phyloP scores from a whole-genome alignment of 1,140 invertebrate species.

The Lamellibrachia luymesi region DNA sequence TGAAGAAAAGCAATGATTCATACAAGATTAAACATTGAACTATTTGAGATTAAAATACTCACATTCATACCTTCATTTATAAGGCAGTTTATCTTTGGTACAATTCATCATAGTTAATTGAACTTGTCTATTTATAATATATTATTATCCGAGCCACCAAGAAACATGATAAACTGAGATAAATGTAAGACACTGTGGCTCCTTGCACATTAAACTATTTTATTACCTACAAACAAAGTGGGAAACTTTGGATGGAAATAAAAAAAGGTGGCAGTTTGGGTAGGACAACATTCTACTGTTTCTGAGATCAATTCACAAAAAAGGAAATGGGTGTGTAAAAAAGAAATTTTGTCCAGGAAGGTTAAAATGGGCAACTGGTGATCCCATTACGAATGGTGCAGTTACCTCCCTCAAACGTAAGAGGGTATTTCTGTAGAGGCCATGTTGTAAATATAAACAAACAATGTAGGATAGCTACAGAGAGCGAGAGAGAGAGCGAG shows the following conservation, averaged over 20 bases:
- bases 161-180: neutral
- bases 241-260: neutral
- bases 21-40: neutral
- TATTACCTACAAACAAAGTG: neutral
- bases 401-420: neutral
- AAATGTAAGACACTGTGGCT: neutral
- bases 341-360: neutral
- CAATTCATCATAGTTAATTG: neutral
- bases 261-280: neutral
- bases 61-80: neutral
- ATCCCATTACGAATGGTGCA: neutral
- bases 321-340: neutral
- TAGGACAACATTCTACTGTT: neutral
- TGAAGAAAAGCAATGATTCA: neutral
- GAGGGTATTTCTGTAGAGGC: neutral
- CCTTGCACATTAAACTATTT: neutral
- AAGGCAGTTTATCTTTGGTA: neutral
- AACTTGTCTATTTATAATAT: neutral
- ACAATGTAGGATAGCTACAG: neutral
- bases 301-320: neutral
- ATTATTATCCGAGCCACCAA: neutral
- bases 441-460: neutral
- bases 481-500: too few species aligned
- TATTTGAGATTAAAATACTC: neutral
- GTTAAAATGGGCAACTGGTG: neutral